Conservation (phyloP, 2,113 vertebrate species). For the Percopsis transmontana region DNA sequence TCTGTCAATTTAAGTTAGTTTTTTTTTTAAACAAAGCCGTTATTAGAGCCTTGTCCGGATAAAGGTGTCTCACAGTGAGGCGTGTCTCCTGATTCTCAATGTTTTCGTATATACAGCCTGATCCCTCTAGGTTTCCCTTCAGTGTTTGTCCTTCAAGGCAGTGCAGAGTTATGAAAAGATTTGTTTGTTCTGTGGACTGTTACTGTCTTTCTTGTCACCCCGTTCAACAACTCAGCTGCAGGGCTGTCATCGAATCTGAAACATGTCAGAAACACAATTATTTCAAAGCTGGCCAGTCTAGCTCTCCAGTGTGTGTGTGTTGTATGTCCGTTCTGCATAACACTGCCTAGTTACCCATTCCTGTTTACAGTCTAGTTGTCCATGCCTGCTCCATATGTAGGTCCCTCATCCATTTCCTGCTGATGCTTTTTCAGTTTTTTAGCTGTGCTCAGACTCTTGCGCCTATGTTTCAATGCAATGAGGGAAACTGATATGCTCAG, state of each 20-base stretch:
- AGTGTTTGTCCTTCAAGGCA: conserved; percentile 5
- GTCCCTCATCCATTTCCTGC: no score
- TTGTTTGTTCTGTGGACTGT: not conserved
- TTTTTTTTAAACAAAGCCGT: not conserved
- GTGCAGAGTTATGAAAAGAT: not conserved
- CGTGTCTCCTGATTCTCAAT: conserved; percentile 2
- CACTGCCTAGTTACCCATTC: no score
- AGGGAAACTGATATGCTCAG: no score
- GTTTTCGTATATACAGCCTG: not conserved
- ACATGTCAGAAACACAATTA: not conserved
- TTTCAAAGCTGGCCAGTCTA: not conserved
- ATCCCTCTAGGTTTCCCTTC: not conserved
- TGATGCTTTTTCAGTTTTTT: no score
- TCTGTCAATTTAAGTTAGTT: not conserved
- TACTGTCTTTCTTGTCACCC: conserved; percentile 2
- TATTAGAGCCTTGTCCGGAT: not conserved
- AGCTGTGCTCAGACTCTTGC: no score
- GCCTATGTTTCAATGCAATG: no score
- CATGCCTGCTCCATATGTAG: no score
- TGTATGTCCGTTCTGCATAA: no score
- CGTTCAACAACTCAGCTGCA: conserved; percentile 15
- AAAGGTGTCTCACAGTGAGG: not conserved
- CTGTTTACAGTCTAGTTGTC: no score
- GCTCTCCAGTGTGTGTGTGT: no score
- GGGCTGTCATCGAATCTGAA: not conserved